These are phyloP conservation scores for Calypte anna DNA, from an alignment of 2,113 vertebrate genomes.

Conservation along the genomic window DNA sequence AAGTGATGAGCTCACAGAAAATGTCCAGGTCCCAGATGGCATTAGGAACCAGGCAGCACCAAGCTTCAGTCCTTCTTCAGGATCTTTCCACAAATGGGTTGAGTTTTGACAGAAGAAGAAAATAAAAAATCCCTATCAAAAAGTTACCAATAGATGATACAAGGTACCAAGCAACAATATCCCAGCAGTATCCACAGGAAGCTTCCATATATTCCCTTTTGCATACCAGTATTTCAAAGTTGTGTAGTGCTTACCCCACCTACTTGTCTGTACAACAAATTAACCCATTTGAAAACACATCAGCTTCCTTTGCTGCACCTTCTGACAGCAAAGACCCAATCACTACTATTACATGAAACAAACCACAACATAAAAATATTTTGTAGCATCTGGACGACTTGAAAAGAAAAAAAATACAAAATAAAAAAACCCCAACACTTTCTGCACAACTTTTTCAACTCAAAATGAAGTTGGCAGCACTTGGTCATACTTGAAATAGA, in stretches of 20 bases:
- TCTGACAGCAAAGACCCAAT: not conserved
- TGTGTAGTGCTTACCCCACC: not conserved
- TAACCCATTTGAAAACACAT: not conserved
- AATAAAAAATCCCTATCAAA: not conserved
- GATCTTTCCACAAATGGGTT: fast-evolving
- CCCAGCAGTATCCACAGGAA: not conserved
- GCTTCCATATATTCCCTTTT: not conserved
- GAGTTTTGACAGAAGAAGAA: not conserved
- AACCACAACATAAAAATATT: not conserved
- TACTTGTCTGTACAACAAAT: not conserved
- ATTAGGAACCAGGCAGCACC: not conserved
- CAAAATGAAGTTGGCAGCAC: not conserved
- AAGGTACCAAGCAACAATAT: not conserved
- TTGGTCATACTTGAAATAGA: not conserved
- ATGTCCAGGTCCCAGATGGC: not conserved
- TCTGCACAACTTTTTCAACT: not conserved
- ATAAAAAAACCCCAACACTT: not conserved
- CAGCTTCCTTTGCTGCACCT: not conserved
- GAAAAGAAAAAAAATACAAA: not conserved
- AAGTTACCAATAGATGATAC: not conserved
- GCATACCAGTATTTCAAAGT: not conserved
- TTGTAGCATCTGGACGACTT: not conserved
- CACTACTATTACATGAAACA: not conserved
- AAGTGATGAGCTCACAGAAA: not conserved
- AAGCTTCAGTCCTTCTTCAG: not conserved